Conservation (phyloP, 2,888 invertebrate genomes). For the Saturnia japonica region DNA sequence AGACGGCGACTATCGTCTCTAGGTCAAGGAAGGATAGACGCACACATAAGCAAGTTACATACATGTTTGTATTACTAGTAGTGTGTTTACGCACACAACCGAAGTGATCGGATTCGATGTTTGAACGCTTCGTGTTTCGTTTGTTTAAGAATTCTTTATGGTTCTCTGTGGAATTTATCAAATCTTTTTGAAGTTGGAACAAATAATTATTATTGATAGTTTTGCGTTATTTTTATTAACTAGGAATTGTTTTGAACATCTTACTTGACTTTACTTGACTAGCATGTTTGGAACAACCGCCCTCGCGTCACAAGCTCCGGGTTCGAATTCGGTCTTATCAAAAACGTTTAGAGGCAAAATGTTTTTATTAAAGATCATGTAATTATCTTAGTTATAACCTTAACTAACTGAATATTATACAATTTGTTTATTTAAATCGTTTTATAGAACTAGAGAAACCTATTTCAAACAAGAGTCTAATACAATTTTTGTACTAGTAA, state of each 20-base stretch:
- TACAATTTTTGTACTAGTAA: too few species aligned
- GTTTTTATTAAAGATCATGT: not conserved
- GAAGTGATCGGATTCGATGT: constrained; percentile 19
- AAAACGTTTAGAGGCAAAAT: not conserved
- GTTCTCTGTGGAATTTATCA: constrained; percentile 24
- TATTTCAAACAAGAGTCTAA: too few species aligned
- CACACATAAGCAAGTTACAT: constrained; percentile 52
- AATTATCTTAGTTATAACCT: too few species aligned
- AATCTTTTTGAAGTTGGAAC: constrained; percentile 24
- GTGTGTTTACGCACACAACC: constrained; percentile 15
- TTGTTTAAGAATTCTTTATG: constrained; percentile 27
- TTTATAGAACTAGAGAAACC: too few species aligned
- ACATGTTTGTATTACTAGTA: constrained; percentile 4
- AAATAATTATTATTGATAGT: constrained; percentile 6
- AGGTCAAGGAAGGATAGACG: constrained; percentile 81
- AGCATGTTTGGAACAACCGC: not conserved
- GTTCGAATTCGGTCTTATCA: not conserved
- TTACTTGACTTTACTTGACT: not conserved
- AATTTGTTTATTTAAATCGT: too few species aligned
- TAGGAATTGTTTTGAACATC: not conserved
- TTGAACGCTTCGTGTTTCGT: constrained; percentile 19
- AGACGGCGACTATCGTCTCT: constrained; percentile 73
- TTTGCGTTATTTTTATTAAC: not conserved
- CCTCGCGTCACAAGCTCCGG: not conserved
- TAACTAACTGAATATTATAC: too few species aligned